These are phyloP conservation scores for Oxyteleia sp. DNA, from an alignment of 2,888 invertebrate genomes.

Conservation along the genomic window DNA sequence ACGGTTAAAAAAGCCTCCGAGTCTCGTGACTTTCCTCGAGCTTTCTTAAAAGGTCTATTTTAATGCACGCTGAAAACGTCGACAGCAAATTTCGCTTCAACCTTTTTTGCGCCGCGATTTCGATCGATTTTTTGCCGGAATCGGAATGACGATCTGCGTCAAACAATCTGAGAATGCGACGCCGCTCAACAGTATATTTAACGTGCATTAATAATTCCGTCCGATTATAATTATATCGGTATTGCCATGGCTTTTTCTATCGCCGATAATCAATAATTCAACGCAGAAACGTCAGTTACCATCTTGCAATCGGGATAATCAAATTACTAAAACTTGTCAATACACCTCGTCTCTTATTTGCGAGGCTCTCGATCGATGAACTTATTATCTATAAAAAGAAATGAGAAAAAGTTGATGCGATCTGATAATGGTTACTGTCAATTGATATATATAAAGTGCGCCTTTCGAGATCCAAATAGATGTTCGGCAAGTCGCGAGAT, in stretches of 20 bases:
- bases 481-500: constrained; percentile 3
- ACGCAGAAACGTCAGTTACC: not conserved
- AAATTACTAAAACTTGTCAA: not conserved
- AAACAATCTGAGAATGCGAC: not conserved
- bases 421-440: constrained; percentile 14
- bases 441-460: constrained; percentile 14
- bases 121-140: too few species aligned
- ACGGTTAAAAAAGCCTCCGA: constrained; percentile 15
- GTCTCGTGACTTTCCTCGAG: constrained; percentile 15
- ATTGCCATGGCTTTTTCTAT: not conserved
- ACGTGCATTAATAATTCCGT: not conserved
- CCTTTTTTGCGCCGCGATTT: not conserved
- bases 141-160: not conserved
- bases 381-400: constrained; percentile 2
- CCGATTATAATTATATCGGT: not conserved
- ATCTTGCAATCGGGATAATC: not conserved
- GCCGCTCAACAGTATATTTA: not conserved
- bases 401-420: constrained; percentile 2
- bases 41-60: constrained; percentile 29
- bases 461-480: constrained; percentile 1
- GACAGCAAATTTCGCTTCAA: too few species aligned
- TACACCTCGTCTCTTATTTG: constrained; percentile 1
- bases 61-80: constrained; percentile 22
- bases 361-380: not conserved
- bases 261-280: not conserved